Percentiles rank a stretch among this genome's conserved stretches.
phyloP scores from a whole-genome alignment of 2,888 invertebrate genomes.

The Sturmia bella region DNA sequence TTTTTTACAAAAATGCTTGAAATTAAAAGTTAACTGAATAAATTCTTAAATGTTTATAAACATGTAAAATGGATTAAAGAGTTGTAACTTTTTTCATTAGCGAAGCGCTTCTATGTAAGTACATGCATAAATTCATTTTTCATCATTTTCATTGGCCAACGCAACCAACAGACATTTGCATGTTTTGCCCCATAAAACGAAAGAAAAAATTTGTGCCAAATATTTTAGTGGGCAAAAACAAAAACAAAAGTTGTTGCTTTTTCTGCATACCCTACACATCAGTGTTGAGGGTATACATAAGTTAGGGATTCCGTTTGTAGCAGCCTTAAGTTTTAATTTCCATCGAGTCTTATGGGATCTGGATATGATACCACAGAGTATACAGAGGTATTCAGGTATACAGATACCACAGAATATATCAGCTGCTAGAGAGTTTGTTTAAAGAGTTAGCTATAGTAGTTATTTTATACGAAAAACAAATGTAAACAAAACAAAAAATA shows the following conservation, averaged over 20 bases:
- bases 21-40: constrained; percentile 1
- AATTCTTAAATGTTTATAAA: constrained; percentile 16
- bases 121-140: constrained; percentile 26
- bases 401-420: too few species aligned
- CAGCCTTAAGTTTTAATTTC: too few species aligned
- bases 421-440: too few species aligned
- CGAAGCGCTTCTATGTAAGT: not conserved
- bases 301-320: too few species aligned
- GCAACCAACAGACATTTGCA: constrained; percentile 32
- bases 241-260: not conserved
- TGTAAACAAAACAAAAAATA: too few species aligned
- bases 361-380: too few species aligned
- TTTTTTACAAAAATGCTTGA: constrained; percentile 4
- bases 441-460: too few species aligned
- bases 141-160: constrained; percentile 31
- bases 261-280: too few species aligned
- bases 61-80: constrained; percentile 5
- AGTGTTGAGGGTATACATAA: too few species aligned
- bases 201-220: constrained; percentile 9
- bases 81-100: not conserved
- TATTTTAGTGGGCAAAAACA: constrained; percentile 11
- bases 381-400: too few species aligned
- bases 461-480: too few species aligned
- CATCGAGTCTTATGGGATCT: too few species aligned
- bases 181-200: constrained; percentile 9